Evolutionary conservation across 2,113 vertebrate species (phyloP).

Genomic region (Salvelinus fontinalis): DNA sequence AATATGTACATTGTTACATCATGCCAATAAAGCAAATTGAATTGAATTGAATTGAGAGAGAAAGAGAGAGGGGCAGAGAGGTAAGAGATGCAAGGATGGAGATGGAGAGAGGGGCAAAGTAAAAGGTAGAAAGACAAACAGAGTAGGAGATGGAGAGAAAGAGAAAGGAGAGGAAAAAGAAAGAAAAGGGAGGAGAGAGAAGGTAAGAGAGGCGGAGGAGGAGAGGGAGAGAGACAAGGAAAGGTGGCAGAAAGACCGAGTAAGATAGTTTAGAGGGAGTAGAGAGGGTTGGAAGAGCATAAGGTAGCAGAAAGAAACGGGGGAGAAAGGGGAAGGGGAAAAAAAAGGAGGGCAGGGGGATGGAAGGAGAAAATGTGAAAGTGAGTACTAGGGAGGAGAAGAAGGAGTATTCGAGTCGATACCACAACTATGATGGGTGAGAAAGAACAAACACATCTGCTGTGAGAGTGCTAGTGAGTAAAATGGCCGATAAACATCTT

Average conservation of each 20-base stretch:
- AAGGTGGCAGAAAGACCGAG: background rate
- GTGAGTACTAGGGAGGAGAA: background rate
- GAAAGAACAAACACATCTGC: no score
- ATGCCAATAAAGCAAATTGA: no score
- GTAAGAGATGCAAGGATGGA: background rate
- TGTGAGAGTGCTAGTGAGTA: constrained; percentile 50
- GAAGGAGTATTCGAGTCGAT: background rate
- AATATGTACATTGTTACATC: no score
- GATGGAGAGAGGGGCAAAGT: background rate
- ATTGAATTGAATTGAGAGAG: no score
- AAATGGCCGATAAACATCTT: constrained; percentile 68
- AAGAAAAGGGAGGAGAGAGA: background rate
- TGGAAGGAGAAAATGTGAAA: background rate
- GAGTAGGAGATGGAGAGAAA: background rate
- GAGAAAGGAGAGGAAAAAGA: background rate
- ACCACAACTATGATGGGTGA: no score
- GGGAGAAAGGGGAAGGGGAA: no score
- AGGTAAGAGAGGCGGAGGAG: constrained; percentile 2
- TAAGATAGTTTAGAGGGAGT: constrained; percentile 13
- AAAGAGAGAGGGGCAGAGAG: background rate
- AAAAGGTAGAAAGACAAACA: background rate
- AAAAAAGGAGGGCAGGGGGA: constrained; percentile 21
- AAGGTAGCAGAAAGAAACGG: background rate
- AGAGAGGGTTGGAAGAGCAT: no score
- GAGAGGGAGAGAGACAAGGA: background rate